A percentile compares a stretch with the other conserved stretches of the same genome.
Evolutionary conservation across 2,888 invertebrate genomes (phyloP).

Genomic region (Caenorhabditis zanzibari): DNA sequence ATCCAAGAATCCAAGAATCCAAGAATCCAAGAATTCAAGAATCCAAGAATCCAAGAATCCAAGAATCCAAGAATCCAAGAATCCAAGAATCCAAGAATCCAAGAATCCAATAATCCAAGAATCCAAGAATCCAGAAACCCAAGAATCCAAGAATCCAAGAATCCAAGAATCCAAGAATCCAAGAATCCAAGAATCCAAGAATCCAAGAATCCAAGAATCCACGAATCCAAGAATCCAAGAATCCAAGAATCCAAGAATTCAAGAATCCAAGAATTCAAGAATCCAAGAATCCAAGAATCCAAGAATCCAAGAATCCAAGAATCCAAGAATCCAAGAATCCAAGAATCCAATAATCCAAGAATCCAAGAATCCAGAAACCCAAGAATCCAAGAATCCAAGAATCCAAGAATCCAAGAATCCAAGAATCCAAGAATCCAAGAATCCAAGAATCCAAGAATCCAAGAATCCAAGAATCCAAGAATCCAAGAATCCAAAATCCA

Average conservation of each 20-base stretch:
- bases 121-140: neutral
- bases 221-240: neutral
- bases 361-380: no score
- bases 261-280: neutral
- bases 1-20: neutral
- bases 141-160: neutral
- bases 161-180: neutral
- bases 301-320: neutral
- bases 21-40: neutral
- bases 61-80: neutral
- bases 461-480: neutral
- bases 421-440: neutral
- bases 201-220: neutral
- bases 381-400: neutral
- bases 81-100: neutral
- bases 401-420: neutral
- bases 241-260: neutral
- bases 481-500: neutral
- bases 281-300: neutral
- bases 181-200: neutral
- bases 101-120: neutral
- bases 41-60: neutral
- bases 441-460: neutral
- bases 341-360: neutral
- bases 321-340: neutral